Evolutionary conservation across 1,140 invertebrate species (phyloP).

Genomic region (Apocrypta bakeri): DNA sequence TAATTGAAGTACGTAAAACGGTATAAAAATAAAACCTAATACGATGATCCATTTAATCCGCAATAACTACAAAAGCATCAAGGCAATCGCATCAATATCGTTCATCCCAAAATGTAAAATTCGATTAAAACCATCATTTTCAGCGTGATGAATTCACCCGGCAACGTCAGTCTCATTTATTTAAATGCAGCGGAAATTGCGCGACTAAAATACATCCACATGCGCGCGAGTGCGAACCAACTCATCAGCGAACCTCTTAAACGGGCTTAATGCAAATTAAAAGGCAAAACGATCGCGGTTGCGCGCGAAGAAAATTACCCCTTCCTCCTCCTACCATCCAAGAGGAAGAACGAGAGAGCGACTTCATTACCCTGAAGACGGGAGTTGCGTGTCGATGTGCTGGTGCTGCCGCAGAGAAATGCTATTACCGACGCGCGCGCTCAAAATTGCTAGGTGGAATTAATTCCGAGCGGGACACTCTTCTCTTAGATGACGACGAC

Average conservation of each 20-base stretch:
- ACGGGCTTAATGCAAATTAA: slow-evolving; percentile 37
- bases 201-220: slow-evolving; percentile 5
- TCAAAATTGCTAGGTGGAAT: slow-evolving; percentile 17
- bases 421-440: slow-evolving; percentile 4
- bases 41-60: no score
- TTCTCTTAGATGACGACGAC: neutral
- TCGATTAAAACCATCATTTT: neutral
- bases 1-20: no score
- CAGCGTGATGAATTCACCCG: neutral
- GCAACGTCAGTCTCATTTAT: neutral
- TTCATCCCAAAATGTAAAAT: neutral
- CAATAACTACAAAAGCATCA: no score
- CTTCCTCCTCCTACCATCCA: no score
- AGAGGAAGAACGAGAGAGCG: neutral
- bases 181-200: neutral
- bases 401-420: neutral
- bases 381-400: slow-evolving; percentile 26
- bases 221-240: neutral
- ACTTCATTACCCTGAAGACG: slow-evolving; percentile 26
- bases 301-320: slow-evolving; percentile 32
- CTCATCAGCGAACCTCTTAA: slow-evolving; percentile 10
- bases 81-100: no score
- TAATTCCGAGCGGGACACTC: slow-evolving; percentile 11
- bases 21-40: no score
- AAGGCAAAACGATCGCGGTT: slow-evolving; percentile 30